Percentiles rank a stretch among this genome's conserved stretches.
Evolutionary conservation across 2,113 vertebrate species (phyloP).

Genomic region (Eolophus roseicapilla): DNA sequence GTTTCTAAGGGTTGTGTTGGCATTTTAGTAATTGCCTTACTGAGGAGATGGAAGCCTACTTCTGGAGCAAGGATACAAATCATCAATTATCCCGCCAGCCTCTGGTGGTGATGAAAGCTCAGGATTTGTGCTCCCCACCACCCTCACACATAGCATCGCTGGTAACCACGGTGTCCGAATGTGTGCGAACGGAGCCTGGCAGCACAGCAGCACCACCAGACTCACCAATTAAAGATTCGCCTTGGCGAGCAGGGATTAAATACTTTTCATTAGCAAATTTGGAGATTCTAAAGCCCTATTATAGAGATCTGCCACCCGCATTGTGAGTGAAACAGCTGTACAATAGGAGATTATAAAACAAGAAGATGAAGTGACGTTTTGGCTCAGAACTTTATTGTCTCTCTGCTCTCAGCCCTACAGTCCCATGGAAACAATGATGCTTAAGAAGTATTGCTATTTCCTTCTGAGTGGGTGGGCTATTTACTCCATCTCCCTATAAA

Average conservation of each 20-base stretch:
- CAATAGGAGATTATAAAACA: neutral
- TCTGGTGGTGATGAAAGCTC: neutral
- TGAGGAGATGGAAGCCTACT: neutral
- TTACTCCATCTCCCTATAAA: neutral
- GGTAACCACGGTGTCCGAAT: neutral
- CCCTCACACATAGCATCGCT: neutral
- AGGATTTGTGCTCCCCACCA: neutral
- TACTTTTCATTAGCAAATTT: conserved; percentile 54
- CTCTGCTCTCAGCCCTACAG: neutral
- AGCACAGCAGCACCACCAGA: neutral
- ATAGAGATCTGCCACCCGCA: conserved; percentile 23
- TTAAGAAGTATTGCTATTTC: conserved; percentile 35
- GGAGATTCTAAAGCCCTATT: conserved; percentile 24
- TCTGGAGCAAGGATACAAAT: neutral
- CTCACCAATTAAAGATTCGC: conserved; percentile 16
- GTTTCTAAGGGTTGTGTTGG: neutral
- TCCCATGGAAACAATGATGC: conserved; percentile 49
- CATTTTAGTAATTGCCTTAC: neutral
- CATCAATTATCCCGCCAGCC: neutral
- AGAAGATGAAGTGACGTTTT: conserved; percentile 11
- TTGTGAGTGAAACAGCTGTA: conserved; percentile 18
- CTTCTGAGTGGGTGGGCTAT: neutral
- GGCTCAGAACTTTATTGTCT: conserved; percentile 35
- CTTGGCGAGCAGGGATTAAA: neutral
- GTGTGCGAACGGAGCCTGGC: neutral